A percentile compares a stretch with the other conserved stretches of the same genome.
These are phyloP conservation scores for Metalampra italica DNA, from an alignment of 2,888 invertebrate genomes.

Conservation along the genomic window DNA sequence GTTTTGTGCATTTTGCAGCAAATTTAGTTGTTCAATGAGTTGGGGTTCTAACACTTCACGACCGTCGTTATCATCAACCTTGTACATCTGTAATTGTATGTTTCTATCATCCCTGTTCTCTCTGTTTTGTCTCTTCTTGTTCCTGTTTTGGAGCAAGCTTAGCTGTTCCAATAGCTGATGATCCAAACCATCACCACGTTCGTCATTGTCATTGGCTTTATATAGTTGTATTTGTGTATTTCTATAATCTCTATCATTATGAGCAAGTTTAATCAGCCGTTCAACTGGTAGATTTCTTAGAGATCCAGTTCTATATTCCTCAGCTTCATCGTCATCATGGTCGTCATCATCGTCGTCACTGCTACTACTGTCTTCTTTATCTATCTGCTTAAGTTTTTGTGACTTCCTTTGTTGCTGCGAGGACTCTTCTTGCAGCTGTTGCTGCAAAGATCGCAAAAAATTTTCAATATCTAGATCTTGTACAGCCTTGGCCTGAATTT, in stretches of 20 bases:
- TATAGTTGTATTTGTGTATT: neutral
- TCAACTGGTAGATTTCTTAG: slow-evolving; percentile 19
- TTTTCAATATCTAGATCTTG: slow-evolving; percentile 11
- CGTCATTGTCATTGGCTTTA: slow-evolving; percentile 5
- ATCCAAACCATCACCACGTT: no score
- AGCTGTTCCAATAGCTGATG: no score
- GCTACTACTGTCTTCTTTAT: neutral
- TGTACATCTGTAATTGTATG: neutral
- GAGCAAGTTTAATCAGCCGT: neutral
- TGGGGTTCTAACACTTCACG: slow-evolving; percentile 6
- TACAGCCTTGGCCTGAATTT: slow-evolving; percentile 6
- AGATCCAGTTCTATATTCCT: slow-evolving; percentile 15
- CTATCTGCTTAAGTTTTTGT: neutral
- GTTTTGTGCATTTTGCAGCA: neutral
- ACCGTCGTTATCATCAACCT: slow-evolving; percentile 5
- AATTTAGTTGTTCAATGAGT: slow-evolving; percentile 9
- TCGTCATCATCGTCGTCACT: slow-evolving; percentile 5
- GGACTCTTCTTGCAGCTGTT: slow-evolving; percentile 9
- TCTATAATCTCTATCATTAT: slow-evolving; percentile 18
- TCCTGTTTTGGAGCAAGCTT: no score
- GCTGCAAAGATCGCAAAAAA: slow-evolving; percentile 16
- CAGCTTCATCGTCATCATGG: slow-evolving; percentile 11
- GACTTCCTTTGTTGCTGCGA: neutral
- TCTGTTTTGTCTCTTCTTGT: no score
- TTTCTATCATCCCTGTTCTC: no score